A percentile compares a stretch with the other conserved stretches of the same genome.
Conservation (phyloP, 2,113 vertebrate species). For the Phylloscopus trochilus region DNA sequence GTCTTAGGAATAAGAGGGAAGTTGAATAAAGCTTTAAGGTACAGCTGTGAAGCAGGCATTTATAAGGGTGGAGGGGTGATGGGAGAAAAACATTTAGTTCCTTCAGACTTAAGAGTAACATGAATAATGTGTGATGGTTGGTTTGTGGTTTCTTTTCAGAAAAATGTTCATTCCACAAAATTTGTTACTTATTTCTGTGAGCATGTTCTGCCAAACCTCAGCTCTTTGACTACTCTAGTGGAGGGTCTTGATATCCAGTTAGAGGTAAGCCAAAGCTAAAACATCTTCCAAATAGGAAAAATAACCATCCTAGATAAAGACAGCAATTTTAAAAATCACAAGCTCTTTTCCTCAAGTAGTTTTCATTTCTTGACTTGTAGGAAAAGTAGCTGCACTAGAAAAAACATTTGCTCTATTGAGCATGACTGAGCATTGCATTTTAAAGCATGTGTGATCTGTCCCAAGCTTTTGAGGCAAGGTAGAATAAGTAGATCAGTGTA, state of each 20-base stretch:
- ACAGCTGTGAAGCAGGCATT: neutral
- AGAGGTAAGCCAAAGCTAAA: conserved; percentile 82
- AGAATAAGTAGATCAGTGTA: neutral
- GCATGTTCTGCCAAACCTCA: conserved; percentile 92
- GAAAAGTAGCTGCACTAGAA: neutral
- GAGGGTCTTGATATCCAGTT: conserved; percentile 95
- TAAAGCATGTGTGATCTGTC: neutral
- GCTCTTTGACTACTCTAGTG: conserved; percentile 87
- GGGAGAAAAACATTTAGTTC: neutral
- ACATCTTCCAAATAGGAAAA: neutral
- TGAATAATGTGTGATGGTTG: neutral
- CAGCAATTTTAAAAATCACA: neutral
- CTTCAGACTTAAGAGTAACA: neutral
- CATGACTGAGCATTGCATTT: neutral
- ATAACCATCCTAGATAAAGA: neutral
- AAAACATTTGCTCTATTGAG: neutral
- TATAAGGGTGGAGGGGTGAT: neutral
- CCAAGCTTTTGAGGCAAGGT: neutral
- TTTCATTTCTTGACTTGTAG: neutral
- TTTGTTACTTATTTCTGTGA: conserved; percentile 98
- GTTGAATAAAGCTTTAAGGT: neutral
- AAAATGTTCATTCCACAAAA: conserved; percentile 98
- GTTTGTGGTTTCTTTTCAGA: conserved; percentile 71
- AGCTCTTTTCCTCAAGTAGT: neutral
- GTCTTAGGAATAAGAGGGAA: neutral